Conservation (phyloP, 64 coral and sea anemone genomes). For the Trachythela sp. region DNA sequence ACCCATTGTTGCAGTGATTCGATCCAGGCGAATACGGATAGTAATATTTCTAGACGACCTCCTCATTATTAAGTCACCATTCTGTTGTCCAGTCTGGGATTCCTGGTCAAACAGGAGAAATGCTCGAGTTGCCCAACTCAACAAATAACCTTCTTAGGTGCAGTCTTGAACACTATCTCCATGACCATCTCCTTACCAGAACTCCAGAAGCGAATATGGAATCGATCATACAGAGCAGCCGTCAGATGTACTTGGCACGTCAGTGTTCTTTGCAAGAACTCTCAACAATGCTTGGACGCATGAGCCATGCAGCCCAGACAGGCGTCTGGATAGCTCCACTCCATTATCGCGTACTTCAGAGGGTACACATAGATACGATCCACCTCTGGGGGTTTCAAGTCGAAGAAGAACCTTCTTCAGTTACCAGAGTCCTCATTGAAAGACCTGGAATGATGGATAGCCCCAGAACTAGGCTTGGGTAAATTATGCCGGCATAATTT, state of each 20-base stretch:
- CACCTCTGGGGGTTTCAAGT: background rate
- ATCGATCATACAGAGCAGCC: background rate
- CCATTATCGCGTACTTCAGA: conserved; percentile 11
- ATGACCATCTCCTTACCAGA: background rate
- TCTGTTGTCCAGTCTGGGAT: background rate
- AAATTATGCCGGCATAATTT: too few species aligned
- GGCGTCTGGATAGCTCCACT: conserved; percentile 28
- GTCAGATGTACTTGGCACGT: too few species aligned
- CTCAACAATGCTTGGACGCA: background rate
- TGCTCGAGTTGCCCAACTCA: background rate
- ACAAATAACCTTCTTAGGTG: background rate
- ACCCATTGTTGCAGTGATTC: too few species aligned
- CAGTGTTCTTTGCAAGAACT: background rate
- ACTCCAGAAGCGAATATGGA: background rate
- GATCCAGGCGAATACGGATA: too few species aligned
- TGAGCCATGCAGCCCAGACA: conserved; percentile 27
- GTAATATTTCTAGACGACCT: too few species aligned
- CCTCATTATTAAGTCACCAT: background rate
- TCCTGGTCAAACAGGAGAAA: background rate
- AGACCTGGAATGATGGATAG: conserved; percentile 14
- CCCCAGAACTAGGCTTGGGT: background rate
- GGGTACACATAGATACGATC: background rate
- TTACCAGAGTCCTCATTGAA: background rate
- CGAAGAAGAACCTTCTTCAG: background rate
- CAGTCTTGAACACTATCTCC: background rate